phyloP scores from a whole-genome alignment of 1,140 invertebrate species.

The Mercenaria mercenaria region DNA sequence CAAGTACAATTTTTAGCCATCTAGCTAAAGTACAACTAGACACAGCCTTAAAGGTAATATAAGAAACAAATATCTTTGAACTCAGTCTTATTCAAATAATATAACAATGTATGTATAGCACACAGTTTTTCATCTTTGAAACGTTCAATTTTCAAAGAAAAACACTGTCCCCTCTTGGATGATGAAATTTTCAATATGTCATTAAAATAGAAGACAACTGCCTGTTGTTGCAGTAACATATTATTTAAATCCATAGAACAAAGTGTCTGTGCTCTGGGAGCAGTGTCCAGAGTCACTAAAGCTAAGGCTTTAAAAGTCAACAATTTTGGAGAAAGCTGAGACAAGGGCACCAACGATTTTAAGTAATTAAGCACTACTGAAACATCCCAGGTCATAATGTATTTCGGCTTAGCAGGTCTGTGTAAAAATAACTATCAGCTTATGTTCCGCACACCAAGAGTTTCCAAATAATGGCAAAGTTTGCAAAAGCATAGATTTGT shows the following conservation, averaged over 20 bases:
- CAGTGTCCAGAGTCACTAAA: neutral
- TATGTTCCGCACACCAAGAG: neutral
- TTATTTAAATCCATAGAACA: neutral
- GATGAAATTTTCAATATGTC: slow-evolving; percentile 4
- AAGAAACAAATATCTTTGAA: slow-evolving; percentile 28
- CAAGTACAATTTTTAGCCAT: slow-evolving; percentile 27
- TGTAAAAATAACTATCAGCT: neutral
- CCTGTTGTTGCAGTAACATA: neutral
- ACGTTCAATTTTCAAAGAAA: neutral
- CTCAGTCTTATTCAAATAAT: neutral
- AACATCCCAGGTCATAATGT: neutral
- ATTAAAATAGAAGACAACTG: slow-evolving; percentile 6
- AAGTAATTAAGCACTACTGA: neutral
- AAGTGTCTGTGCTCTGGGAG: slow-evolving; percentile 10
- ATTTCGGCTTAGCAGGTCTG: neutral
- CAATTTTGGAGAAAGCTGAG: neutral
- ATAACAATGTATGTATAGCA: slow-evolving; percentile 10
- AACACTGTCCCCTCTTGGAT: neutral
- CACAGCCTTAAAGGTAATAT: slow-evolving; percentile 13
- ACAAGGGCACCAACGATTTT: neutral
- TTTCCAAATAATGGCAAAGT: slow-evolving; percentile 33
- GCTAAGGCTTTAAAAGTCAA: slow-evolving; percentile 7
- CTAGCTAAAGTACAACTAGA: slow-evolving; percentile 17
- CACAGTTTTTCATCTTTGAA: neutral
- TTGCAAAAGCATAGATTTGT: slow-evolving; percentile 20